These are phyloP conservation scores for Drosophila repleta DNA, from an alignment of 1,140 invertebrate genomes.

Conservation along the genomic window DNA sequence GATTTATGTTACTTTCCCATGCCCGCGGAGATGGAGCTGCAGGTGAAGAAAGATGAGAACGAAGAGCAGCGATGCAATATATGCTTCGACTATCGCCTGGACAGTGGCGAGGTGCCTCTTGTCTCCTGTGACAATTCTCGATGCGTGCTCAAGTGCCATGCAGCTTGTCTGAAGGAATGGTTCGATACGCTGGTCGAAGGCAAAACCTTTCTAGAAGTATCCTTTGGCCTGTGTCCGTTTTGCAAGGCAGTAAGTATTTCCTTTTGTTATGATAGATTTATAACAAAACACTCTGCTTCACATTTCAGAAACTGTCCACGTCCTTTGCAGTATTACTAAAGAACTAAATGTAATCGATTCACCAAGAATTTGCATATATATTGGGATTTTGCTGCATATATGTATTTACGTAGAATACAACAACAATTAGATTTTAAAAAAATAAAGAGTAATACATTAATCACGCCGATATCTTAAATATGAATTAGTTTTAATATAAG, in stretches of 20 bases:
- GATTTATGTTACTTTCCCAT: slow-evolving; percentile 80
- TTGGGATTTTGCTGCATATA: neutral
- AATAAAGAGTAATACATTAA: slow-evolving; percentile 11
- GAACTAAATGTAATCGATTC: slow-evolving; percentile 22
- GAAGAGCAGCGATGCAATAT: slow-evolving; percentile 72
- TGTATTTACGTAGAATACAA: slow-evolving; percentile 11
- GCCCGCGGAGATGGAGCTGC: slow-evolving; percentile 37
- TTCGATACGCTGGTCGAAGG: slow-evolving; percentile 72
- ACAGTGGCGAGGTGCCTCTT: slow-evolving; percentile 68
- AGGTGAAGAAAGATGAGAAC: slow-evolving; percentile 19
- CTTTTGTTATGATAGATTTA: neutral
- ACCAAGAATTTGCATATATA: neutral
- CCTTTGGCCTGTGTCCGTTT: slow-evolving; percentile 75
- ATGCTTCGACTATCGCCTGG: slow-evolving; percentile 71
- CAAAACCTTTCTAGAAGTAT: slow-evolving; percentile 70
- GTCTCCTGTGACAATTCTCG: slow-evolving; percentile 75
- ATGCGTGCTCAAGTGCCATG: slow-evolving; percentile 77
- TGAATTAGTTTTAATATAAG: slow-evolving; percentile 58
- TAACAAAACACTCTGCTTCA: no score
- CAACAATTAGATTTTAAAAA: slow-evolving; percentile 14
- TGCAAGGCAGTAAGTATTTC: slow-evolving; percentile 71
- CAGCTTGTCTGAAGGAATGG: slow-evolving; percentile 74
- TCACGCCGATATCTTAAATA: slow-evolving; percentile 33
- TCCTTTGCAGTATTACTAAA: slow-evolving; percentile 69
- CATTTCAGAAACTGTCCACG: slow-evolving; percentile 74